These are phyloP conservation scores for Tamandua tetradactyla DNA, from an alignment of 2,797 vertebrate species.

Conservation along the genomic window DNA sequence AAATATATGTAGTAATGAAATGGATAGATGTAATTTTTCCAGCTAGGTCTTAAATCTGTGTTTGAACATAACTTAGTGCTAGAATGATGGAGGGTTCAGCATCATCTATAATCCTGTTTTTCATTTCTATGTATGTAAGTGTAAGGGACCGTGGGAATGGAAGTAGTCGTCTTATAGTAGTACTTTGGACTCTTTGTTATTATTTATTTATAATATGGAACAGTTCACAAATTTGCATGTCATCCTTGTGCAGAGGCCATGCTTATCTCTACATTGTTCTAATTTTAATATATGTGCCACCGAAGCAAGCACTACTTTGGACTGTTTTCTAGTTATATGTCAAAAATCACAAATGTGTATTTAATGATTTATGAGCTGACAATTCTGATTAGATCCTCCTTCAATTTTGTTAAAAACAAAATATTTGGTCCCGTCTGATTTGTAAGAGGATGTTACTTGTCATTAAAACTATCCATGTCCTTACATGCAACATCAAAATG, in stretches of 20 bases:
- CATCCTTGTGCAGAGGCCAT: no score
- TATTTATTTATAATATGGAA: no score
- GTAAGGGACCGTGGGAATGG: neutral
- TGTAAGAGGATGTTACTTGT: neutral
- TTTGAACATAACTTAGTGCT: neutral
- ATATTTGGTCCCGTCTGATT: neutral
- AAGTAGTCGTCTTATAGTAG: neutral
- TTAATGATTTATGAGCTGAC: neutral
- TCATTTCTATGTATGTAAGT: neutral
- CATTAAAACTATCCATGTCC: neutral
- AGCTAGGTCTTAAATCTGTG: constrained; percentile 4
- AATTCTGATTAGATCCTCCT: neutral
- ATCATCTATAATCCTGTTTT: neutral
- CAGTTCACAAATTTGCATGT: no score
- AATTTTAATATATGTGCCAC: no score
- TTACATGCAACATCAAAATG: neutral
- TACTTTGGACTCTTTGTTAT: neutral
- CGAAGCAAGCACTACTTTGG: neutral
- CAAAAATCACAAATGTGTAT: neutral
- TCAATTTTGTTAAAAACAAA: neutral
- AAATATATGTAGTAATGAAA: neutral
- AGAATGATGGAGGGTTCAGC: neutral
- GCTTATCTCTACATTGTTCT: no score
- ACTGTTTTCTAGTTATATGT: neutral
- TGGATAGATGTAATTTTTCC: neutral